Evolutionary conservation across 1,140 invertebrate species (phyloP).

Genomic region (Cotesia typhae): DNA sequence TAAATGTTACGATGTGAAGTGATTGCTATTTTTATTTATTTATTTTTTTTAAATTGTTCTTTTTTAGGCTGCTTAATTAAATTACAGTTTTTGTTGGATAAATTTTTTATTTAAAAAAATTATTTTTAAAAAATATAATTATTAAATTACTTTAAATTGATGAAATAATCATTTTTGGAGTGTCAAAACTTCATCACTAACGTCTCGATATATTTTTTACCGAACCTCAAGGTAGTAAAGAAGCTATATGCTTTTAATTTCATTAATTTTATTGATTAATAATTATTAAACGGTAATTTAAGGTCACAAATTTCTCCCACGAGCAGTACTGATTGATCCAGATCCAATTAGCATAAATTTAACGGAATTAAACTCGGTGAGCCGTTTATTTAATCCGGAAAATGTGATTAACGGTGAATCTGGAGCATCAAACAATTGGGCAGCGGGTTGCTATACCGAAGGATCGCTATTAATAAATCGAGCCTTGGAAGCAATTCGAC

Average conservation of each 20-base stretch:
- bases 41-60: too few species aligned
- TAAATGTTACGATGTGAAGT: too few species aligned
- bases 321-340: constrained; percentile 79
- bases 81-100: too few species aligned
- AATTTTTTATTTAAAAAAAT: constrained; percentile 40
- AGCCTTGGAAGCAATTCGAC: constrained; percentile 81
- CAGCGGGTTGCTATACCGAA: constrained; percentile 82
- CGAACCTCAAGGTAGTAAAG: constrained; percentile 58
- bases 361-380: constrained; percentile 75
- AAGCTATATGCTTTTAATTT: constrained; percentile 42
- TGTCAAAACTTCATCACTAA: constrained; percentile 63
- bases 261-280: background rate
- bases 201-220: constrained; percentile 68
- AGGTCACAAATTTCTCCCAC: constrained; percentile 79
- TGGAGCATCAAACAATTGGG: constrained; percentile 78
- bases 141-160: too few species aligned
- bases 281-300: background rate
- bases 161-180: too few species aligned
- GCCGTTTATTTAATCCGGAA: constrained; percentile 78
- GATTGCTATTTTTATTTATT: too few species aligned
- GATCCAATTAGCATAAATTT: constrained; percentile 82
- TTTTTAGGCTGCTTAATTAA: too few species aligned
- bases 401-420: constrained; percentile 77
- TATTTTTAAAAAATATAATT: background rate
- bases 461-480: constrained; percentile 81